Percentiles rank a stretch among this genome's conserved stretches.
Conservation (phyloP, 2,888 invertebrate species). For the Acronicta alni region DNA sequence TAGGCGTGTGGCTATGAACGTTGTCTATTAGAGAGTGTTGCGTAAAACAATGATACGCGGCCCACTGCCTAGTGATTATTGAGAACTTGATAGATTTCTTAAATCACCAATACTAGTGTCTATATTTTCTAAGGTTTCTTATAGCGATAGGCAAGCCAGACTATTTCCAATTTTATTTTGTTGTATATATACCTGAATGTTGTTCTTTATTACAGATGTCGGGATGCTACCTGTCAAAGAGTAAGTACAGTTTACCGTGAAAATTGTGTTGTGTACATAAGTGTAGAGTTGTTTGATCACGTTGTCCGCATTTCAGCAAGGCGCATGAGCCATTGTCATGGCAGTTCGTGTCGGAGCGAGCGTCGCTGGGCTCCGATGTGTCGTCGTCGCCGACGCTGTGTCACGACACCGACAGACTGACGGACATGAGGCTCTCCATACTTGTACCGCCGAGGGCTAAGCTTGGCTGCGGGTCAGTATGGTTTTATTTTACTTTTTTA, state of each 20-base stretch:
- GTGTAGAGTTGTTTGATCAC: conserved; percentile 50
- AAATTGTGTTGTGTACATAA: conserved; percentile 37
- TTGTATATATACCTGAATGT: conserved; percentile 2
- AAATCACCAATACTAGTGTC: conserved; percentile 30
- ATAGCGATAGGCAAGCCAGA: neutral
- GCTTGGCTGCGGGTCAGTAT: conserved; percentile 94
- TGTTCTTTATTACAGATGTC: conserved; percentile 92
- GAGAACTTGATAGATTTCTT: conserved; percentile 44
- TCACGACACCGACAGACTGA: conserved; percentile 87
- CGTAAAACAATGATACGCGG: conserved; percentile 68
- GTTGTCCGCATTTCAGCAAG: conserved; percentile 85
- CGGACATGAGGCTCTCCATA: conserved; percentile 93
- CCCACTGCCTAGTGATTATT: conserved; percentile 41
- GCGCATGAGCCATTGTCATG: conserved; percentile 94
- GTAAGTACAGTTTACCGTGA: conserved; percentile 90
- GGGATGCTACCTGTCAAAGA: conserved; percentile 98
- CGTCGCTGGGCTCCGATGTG: conserved; percentile 89
- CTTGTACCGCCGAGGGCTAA: conserved; percentile 95
- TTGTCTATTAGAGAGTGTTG: conserved; percentile 61
- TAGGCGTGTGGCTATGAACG: conserved; percentile 65
- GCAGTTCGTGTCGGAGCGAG: conserved; percentile 92
- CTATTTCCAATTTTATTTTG: neutral
- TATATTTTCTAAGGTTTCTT: too few relatives aligned
- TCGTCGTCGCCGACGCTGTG: conserved; percentile 83
- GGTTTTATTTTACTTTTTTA: conserved; percentile 10